phyloP scores from a whole-genome alignment of 1,140 invertebrate species.

The Calosoma granatense region DNA sequence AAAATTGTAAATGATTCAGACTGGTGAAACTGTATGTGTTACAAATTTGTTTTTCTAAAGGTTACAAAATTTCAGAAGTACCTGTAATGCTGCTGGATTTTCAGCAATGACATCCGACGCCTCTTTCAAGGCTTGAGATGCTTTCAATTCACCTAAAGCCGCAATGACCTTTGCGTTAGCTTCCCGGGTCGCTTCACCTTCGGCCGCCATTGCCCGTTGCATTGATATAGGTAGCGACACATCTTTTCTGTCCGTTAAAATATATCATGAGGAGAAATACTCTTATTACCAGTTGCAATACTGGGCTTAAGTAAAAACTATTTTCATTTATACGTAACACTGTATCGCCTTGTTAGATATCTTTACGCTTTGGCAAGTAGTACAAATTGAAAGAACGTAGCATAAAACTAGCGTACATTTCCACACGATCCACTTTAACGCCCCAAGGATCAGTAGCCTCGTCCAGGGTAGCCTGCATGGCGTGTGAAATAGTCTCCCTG shows the following conservation, averaged over 20 bases:
- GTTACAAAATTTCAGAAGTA: slow-evolving; percentile 27
- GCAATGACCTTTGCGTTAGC: slow-evolving; percentile 69
- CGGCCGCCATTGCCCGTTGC: slow-evolving; percentile 79
- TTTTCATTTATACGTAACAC: neutral
- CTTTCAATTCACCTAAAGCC: slow-evolving; percentile 76
- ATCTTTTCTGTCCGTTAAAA: slow-evolving; percentile 60
- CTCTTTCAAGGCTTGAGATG: slow-evolving; percentile 76
- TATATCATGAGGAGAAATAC: neutral
- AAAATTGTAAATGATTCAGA: neutral
- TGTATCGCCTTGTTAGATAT: no score
- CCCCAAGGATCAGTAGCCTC: slow-evolving; percentile 96
- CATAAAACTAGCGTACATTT: slow-evolving; percentile 80
- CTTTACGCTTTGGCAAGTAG: neutral
- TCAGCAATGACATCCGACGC: slow-evolving; percentile 84
- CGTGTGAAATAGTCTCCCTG: slow-evolving; percentile 78
- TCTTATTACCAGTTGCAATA: neutral
- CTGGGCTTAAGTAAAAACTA: neutral
- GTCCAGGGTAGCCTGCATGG: slow-evolving; percentile 73
- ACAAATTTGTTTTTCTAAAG: neutral
- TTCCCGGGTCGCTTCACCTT: slow-evolving; percentile 71
- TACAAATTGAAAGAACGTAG: no score
- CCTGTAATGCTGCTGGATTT: slow-evolving; percentile 75
- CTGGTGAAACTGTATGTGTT: neutral
- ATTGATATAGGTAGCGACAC: slow-evolving; percentile 73
- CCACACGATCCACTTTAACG: slow-evolving; percentile 90